A percentile compares a stretch with the other conserved stretches of the same genome.
Conservation (phyloP, 2,888 invertebrate genomes). For the Adelognathus sp. region DNA sequence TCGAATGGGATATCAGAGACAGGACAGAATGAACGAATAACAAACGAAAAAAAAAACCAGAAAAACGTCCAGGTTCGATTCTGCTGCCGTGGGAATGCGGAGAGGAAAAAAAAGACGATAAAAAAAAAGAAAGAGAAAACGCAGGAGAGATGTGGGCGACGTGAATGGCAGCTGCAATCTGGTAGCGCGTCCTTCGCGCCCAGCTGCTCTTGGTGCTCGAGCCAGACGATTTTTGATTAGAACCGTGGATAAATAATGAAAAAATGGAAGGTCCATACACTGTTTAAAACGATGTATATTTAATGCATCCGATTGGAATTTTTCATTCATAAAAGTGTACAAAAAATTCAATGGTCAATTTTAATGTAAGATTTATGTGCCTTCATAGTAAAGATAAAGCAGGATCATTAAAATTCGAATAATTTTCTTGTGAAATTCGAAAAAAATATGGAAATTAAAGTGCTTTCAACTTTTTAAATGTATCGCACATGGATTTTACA, state of each 20-base stretch:
- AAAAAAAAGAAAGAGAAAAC: conserved; percentile 43
- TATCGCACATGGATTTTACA: too few species aligned
- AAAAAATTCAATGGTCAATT: too few species aligned
- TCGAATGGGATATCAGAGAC: neutral
- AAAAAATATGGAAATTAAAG: too few species aligned
- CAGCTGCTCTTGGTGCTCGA: conserved; percentile 48
- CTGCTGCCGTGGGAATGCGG: neutral
- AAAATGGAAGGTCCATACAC: conserved; percentile 21
- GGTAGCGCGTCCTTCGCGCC: conserved; percentile 24
- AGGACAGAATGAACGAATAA: conserved; percentile 2
- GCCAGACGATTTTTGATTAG: conserved; percentile 58
- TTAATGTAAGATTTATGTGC: too few species aligned
- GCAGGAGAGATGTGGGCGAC: conserved; percentile 34
- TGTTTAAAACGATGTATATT: too few species aligned
- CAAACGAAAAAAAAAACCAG: too few species aligned
- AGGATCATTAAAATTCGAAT: too few species aligned
- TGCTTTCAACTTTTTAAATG: too few species aligned
- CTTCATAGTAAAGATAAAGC: too few species aligned
- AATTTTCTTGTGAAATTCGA: too few species aligned
- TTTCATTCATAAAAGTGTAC: too few species aligned
- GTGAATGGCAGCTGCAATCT: conserved; percentile 62
- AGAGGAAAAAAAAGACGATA: conserved; percentile 24
- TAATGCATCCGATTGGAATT: too few species aligned
- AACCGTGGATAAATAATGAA: conserved; percentile 52
- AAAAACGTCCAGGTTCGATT: conserved; percentile 20